Evolutionary conservation across 1,140 invertebrate genomes (phyloP).

Genomic region (Tetramorium simillimum): DNA sequence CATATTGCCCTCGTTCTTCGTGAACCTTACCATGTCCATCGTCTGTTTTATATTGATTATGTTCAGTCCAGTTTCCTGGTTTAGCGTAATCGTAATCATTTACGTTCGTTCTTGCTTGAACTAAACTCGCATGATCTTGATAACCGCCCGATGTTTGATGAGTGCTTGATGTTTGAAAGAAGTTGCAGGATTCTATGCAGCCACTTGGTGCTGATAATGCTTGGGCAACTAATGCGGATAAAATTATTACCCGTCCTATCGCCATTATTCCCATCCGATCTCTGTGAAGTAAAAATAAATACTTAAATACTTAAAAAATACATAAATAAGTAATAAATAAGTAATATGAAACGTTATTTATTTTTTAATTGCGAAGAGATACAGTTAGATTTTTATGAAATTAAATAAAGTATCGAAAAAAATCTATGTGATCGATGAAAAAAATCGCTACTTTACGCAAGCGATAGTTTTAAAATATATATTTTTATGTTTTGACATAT

Average conservation of each 20-base stretch:
- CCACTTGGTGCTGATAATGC: constrained; percentile 71
- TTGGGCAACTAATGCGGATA: constrained; percentile 63
- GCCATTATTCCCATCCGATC: constrained; percentile 60
- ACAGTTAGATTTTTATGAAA: not conserved
- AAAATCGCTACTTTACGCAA: not conserved
- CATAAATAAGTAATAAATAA: not conserved
- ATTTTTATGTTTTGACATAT: not conserved
- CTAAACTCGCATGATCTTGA: constrained; percentile 36
- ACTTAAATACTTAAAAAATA: constrained; percentile 27
- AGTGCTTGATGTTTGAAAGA: not conserved
- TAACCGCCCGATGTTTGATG: constrained; percentile 29
- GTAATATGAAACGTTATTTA: not conserved
- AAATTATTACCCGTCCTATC: constrained; percentile 60
- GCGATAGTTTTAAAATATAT: not conserved
- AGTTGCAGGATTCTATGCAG: constrained; percentile 72
- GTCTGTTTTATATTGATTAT: constrained; percentile 70
- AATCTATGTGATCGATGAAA: not conserved
- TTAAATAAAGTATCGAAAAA: not conserved
- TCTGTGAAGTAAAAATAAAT: constrained; percentile 62
- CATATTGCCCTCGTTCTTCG: constrained; percentile 75
- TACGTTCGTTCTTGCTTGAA: constrained; percentile 34
- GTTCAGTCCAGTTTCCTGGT: constrained; percentile 78
- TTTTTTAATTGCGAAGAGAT: not conserved
- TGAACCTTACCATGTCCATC: constrained; percentile 74
- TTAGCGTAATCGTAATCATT: constrained; percentile 64